Evolutionary conservation across 1,140 invertebrate genomes (phyloP).

Genomic region (Chlorops oryzae): DNA sequence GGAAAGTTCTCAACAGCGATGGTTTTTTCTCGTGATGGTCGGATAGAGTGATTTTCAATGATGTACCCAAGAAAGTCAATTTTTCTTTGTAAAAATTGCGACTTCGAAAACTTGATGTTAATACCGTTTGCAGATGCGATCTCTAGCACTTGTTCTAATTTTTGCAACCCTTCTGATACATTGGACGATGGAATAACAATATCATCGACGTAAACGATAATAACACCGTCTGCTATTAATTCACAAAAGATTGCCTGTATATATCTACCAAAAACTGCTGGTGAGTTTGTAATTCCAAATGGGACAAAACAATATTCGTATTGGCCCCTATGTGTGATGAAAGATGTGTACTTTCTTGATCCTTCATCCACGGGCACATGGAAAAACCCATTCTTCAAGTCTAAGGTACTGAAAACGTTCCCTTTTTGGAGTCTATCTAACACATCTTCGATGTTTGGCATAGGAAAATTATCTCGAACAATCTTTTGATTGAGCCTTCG

Average conservation of each 20-base stretch:
- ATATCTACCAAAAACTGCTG: constrained; percentile 42
- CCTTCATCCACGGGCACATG: constrained; percentile 36
- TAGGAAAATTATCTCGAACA: constrained; percentile 12
- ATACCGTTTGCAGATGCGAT: not conserved
- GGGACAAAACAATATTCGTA: constrained; percentile 49
- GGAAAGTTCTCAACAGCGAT: constrained; percentile 1
- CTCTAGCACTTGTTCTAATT: not conserved
- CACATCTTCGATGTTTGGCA: constrained; percentile 16
- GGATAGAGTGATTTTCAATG: not conserved
- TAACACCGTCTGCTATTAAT: not conserved
- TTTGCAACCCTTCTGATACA: not conserved
- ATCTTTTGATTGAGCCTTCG: too few species aligned
- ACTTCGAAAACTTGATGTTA: not conserved
- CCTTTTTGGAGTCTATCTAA: constrained; percentile 17
- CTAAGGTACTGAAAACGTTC: constrained; percentile 47
- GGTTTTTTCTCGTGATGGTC: not conserved
- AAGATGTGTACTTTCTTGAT: constrained; percentile 39
- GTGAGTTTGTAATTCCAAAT: constrained; percentile 48
- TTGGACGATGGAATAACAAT: not conserved
- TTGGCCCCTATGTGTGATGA: constrained; percentile 41
- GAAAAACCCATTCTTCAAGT: constrained; percentile 47
- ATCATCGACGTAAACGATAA: constrained; percentile 3
- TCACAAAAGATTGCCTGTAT: not conserved
- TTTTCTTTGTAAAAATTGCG: not conserved
- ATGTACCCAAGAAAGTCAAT: not conserved